phyloP scores from a whole-genome alignment of 1,140 invertebrate species.

The Himalopsyche phryganea region DNA sequence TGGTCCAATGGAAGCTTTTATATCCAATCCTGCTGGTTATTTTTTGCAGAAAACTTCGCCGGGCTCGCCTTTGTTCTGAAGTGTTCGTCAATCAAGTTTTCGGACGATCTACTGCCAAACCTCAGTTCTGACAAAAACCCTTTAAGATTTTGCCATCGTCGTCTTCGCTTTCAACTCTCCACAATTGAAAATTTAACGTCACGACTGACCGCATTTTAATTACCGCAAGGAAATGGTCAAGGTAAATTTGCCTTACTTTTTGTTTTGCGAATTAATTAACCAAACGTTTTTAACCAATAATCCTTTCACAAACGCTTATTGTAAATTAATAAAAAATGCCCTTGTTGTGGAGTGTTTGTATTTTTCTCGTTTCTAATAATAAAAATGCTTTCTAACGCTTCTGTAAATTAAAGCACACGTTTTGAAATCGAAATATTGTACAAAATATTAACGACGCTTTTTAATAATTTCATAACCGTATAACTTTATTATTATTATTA shows the following conservation, averaged over 20 bases:
- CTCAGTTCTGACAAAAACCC: not conserved
- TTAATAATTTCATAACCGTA: too few relatives aligned
- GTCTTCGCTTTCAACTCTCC: not conserved
- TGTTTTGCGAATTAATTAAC: not conserved
- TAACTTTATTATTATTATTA: too few relatives aligned
- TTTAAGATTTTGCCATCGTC: not conserved
- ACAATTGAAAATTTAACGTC: not conserved
- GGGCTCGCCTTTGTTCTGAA: not conserved
- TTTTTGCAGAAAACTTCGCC: not conserved
- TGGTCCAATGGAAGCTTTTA: too few relatives aligned
- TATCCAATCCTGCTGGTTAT: not conserved
- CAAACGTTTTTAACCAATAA: too few relatives aligned
- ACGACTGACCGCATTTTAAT: slow-evolving; percentile 8
- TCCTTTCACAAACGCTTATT: too few relatives aligned
- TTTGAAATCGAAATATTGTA: too few relatives aligned
- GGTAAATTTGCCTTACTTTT: slow-evolving; percentile 20
- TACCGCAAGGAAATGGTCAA: slow-evolving; percentile 27
- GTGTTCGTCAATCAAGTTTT: slow-evolving; percentile 1
- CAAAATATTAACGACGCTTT: too few relatives aligned
- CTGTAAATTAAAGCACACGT: too few relatives aligned
- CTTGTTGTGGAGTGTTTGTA: too few relatives aligned
- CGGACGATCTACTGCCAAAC: not conserved
- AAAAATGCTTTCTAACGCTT: too few relatives aligned
- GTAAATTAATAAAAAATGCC: too few relatives aligned
- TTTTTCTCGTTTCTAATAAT: too few relatives aligned